These are phyloP conservation scores for Sebastes miniatus DNA, from an alignment of 2,797 vertebrate genomes.

Conservation along the genomic window DNA sequence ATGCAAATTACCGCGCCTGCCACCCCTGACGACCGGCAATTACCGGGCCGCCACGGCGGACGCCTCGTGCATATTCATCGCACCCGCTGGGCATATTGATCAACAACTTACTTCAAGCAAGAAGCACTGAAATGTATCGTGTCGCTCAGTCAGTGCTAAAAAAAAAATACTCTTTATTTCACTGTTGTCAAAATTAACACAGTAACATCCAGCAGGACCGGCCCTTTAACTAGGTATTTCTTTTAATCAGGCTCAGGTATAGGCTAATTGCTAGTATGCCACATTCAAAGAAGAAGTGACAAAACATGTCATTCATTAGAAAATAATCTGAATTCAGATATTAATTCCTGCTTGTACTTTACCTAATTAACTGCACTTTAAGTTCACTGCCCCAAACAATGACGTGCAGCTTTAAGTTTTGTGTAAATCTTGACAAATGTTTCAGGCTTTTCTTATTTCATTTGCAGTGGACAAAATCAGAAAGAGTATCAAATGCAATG, in stretches of 20 bases:
- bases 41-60: conserved; percentile 87
- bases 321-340: conserved; percentile 31
- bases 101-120: conserved; percentile 84
- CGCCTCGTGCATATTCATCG: conserved; percentile 99
- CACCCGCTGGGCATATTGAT: conserved; percentile 95
- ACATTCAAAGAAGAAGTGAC: conserved; percentile 14
- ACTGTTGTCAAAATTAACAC: conserved; percentile 56
- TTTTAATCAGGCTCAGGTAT: conserved; percentile 49
- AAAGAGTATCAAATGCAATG: background rate
- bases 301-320: conserved; percentile 44
- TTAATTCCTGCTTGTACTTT: conserved; percentile 33
- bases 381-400: conserved; percentile 14
- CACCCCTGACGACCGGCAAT: conserved; percentile 98
- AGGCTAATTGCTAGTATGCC: conserved; percentile 44
- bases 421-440: background rate
- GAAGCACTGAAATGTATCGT: conserved; percentile 61
- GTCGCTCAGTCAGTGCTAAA: conserved; percentile 36
- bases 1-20: conserved; percentile 98
- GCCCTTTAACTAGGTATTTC: conserved; percentile 37
- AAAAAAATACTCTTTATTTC: conserved; percentile 33
- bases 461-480: background rate
- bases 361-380: conserved; percentile 36
- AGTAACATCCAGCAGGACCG: conserved; percentile 48
- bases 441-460: background rate
- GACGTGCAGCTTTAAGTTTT: background rate